Conservation (phyloP, 2,797 vertebrate species). For the Adrianichthys oophorus region DNA sequence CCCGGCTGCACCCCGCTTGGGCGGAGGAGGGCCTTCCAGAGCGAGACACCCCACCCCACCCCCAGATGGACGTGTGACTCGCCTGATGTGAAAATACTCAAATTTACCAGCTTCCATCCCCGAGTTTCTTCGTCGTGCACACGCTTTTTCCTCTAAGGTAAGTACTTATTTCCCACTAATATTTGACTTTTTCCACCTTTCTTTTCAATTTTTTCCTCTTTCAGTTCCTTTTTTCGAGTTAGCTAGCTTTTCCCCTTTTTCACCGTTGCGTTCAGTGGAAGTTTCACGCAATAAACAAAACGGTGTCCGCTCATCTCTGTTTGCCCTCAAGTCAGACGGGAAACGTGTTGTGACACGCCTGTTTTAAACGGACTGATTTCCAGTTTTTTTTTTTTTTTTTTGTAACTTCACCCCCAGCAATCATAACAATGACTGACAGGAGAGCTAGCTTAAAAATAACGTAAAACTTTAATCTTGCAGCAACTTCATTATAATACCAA, state of each 20-base stretch:
- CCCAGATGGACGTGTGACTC: constrained; percentile 19
- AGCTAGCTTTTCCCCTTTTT: neutral
- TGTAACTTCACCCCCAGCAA: no score
- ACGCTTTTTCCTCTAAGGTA: constrained; percentile 42
- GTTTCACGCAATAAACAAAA: no score
- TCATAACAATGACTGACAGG: no score
- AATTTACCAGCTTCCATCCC: no score
- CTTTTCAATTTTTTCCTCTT: neutral
- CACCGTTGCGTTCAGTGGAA: neutral
- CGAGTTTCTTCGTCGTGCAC: constrained; percentile 2
- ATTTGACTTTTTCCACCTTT: constrained; percentile 1
- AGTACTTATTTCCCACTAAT: constrained; percentile 11
- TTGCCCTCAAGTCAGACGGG: neutral
- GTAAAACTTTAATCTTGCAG: no score
- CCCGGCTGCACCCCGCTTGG: constrained; percentile 52
- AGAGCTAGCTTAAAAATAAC: no score
- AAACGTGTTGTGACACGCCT: constrained; percentile 44
- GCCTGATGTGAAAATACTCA: neutral
- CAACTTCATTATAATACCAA: no score
- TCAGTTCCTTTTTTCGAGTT: no score
- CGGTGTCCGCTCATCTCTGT: neutral
- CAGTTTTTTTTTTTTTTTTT: constrained; percentile 5
- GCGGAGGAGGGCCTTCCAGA: constrained; percentile 58
- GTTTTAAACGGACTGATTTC: constrained; percentile 36
- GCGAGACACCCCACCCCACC: constrained; percentile 21